phyloP scores from a whole-genome alignment of 2,888 invertebrate species.

The Drosophila borborema region DNA sequence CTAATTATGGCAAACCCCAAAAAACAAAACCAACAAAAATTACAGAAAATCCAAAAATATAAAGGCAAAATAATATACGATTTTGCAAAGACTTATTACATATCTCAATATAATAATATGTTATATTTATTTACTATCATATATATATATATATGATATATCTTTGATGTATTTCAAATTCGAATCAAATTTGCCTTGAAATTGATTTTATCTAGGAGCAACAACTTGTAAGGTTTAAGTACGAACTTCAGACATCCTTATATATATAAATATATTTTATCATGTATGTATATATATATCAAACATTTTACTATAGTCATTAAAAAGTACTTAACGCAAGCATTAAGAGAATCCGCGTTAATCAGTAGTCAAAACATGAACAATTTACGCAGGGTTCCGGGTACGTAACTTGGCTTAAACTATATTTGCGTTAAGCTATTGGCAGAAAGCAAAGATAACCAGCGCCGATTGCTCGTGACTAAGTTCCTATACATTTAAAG shows the following conservation, averaged over 20 bases:
- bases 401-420: conserved; percentile 1
- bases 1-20: conserved; percentile 26
- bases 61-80: background rate
- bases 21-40: conserved; percentile 16
- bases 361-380: conserved; percentile 15
- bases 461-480: background rate
- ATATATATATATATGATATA: background rate
- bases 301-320: background rate
- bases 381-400: conserved; percentile 1
- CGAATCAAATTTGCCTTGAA: background rate
- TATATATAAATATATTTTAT: too few relatives aligned
- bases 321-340: background rate
- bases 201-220: background rate
- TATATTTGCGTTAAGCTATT: background rate
- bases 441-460: background rate
- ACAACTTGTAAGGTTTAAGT: background rate
- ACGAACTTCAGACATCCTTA: background rate
- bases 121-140: background rate
- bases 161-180: background rate
- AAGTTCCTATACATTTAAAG: background rate
- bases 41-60: conserved; percentile 1
- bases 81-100: background rate
- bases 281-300: background rate
- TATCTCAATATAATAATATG: background rate
- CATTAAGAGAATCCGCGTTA: conserved; percentile 1